phyloP scores from a whole-genome alignment of 2,888 invertebrate species.

The Escarpia spicata region DNA sequence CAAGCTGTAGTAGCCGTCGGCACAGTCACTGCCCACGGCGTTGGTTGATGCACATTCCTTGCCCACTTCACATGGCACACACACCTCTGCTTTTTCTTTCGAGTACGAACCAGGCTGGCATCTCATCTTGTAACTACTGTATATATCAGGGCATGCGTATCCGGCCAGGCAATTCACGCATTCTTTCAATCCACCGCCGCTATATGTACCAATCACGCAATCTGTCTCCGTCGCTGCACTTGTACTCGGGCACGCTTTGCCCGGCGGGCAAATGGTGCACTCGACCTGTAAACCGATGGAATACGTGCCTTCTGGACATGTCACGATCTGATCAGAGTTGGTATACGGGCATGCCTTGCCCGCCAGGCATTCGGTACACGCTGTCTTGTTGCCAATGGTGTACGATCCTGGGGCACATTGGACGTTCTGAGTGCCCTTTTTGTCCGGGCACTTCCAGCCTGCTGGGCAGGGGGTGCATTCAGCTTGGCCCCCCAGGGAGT shows the following conservation, averaged over 20 bases:
- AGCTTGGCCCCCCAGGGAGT: slow-evolving; percentile 50
- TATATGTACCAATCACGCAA: slow-evolving; percentile 54
- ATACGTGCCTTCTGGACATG: slow-evolving; percentile 54
- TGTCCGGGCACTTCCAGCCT: slow-evolving; percentile 51
- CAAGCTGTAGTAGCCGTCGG: slow-evolving; percentile 55
- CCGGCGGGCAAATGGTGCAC: slow-evolving; percentile 56
- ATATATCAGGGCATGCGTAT: slow-evolving; percentile 57
- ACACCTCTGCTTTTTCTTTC: slow-evolving; percentile 46
- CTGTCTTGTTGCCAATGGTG: slow-evolving; percentile 33
- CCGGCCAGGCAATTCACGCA: slow-evolving; percentile 59
- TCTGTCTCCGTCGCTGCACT: slow-evolving; percentile 45
- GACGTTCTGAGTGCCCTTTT: slow-evolving; percentile 48
- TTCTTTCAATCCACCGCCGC: slow-evolving; percentile 48
- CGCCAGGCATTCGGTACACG: slow-evolving; percentile 45
- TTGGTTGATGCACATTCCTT: slow-evolving; percentile 52
- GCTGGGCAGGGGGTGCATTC: slow-evolving; percentile 55
- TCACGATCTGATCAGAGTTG: slow-evolving; percentile 25
- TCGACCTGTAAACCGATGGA: slow-evolving; percentile 42
- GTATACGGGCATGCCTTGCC: slow-evolving; percentile 47
- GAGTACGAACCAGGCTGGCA: slow-evolving; percentile 57
- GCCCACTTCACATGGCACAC: slow-evolving; percentile 57
- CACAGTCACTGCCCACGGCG: slow-evolving; percentile 50
- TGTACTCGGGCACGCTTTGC: slow-evolving; percentile 52
- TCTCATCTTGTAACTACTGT: slow-evolving; percentile 39
- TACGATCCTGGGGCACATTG: slow-evolving; percentile 52